phyloP scores from a whole-genome alignment of 1,140 invertebrate species.

The Drosophila kanapiae region DNA sequence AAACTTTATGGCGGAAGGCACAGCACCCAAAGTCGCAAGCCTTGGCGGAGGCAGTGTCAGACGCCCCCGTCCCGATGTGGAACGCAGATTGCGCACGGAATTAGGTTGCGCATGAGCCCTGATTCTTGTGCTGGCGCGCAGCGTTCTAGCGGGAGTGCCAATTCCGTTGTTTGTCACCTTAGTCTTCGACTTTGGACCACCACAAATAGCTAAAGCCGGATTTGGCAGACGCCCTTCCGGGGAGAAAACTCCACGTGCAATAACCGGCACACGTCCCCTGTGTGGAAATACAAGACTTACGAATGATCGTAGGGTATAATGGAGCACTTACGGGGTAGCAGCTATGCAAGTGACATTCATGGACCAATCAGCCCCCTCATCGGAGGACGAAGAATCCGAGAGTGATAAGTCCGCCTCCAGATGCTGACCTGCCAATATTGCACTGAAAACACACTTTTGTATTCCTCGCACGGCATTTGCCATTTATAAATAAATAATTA shows the following conservation, averaged over 20 bases:
- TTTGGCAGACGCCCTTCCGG: background rate
- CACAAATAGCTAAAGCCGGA: no score
- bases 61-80: background rate
- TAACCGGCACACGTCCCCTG: conserved; percentile 5
- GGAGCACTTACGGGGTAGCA: conserved; percentile 29
- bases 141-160: no score
- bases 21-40: no score
- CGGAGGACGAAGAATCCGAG: conserved; percentile 5
- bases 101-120: background rate
- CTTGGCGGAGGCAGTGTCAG: no score
- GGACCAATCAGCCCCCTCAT: conserved; percentile 46
- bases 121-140: background rate
- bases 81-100: background rate
- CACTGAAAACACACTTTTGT: background rate
- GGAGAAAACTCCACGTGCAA: no score
- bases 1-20: background rate
- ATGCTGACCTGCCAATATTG: no score
- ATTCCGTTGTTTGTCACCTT: background rate
- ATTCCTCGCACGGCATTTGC: background rate
- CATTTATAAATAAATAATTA: background rate
- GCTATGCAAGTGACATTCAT: conserved; percentile 33
- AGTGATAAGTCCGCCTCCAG: background rate
- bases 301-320: background rate
- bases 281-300: background rate
- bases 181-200: background rate